Evolutionary conservation across 1,140 invertebrate genomes (phyloP), one percentile per base, ranked within the genome.

Genomic region (Centruroides sculpturatus): DNA sequence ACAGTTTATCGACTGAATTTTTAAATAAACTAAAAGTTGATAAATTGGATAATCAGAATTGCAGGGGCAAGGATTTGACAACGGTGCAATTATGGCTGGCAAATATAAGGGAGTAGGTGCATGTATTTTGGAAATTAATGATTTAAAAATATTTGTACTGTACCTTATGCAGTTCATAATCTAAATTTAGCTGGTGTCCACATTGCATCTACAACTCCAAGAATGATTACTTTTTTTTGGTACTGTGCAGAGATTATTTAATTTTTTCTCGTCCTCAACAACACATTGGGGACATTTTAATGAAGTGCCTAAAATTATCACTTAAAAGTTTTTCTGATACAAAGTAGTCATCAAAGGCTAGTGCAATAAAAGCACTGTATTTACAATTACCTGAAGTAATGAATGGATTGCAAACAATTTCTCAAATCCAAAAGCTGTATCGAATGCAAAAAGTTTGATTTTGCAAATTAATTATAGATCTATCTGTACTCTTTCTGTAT

Each of bases 1-100:
- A 59, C 0, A 41, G 47, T 13, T 35, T 64, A 11, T 7, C 56
- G 41, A 4, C 48, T 8, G 41, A 11, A 6, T 64, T 64, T 55
- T 49, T 64, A 48, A 12, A 48, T 10, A 59, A 57, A 52, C 11
- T 66, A 23, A 1, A 52, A 41, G 50, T 12, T 46, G 54, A 55
- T 55, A 41, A 55, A 55, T 55, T 10, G 23, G 54, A 55, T 35
- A 34, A 2, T 23, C 54, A 35, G 3, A 13, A 55, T 55, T 55
- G 57, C 47, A 50, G 64, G 46, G 55, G 62, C 64, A 66, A 55
- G 48, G 8, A 48, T 66, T 63, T 55, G 23, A 41, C 23, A 55
- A 55, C 3, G 36, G 10, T 55, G 23, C 36, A 1, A 51, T 1
- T 51, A 55, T 41, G 3, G 54, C 1, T 55, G 36, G 54, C 9